Conservation (phyloP, 2,888 invertebrate genomes). For the Tenthredo livida region DNA sequence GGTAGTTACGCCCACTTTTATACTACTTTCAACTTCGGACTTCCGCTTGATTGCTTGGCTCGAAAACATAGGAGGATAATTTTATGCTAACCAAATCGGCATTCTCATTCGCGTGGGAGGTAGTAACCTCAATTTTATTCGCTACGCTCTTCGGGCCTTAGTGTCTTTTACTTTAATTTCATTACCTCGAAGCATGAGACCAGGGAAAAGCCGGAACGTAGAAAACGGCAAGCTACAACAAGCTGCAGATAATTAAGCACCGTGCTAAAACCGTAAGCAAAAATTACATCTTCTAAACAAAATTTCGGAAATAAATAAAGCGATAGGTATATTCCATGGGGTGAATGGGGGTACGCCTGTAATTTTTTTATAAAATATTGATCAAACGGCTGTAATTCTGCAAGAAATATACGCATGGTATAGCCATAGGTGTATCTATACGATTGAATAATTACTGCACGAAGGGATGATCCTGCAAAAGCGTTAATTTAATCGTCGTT, state of each 20-base stretch:
- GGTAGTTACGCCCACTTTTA: not conserved
- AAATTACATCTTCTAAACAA: not conserved
- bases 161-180: conserved; percentile 46
- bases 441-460: not conserved
- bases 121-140: conserved; percentile 20
- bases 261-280: not conserved
- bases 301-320: not conserved
- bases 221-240: conserved; percentile 11
- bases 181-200: not conserved
- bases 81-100: conserved; percentile 45
- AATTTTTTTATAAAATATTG: not conserved
- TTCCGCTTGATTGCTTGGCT: not conserved
- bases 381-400: not conserved
- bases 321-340: not conserved
- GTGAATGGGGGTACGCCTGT: too few relatives aligned
- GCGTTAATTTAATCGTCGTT: not conserved
- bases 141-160: conserved; percentile 15
- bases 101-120: conserved; percentile 9
- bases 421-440: not conserved
- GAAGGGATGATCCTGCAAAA: not conserved
- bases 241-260: not conserved
- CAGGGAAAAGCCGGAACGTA: not conserved
- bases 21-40: not conserved
- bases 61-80: conserved; percentile 8
- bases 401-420: too few relatives aligned